Base-by-base conservation (phyloP, 2,888 invertebrate species). In the Altica lythri region DNA sequence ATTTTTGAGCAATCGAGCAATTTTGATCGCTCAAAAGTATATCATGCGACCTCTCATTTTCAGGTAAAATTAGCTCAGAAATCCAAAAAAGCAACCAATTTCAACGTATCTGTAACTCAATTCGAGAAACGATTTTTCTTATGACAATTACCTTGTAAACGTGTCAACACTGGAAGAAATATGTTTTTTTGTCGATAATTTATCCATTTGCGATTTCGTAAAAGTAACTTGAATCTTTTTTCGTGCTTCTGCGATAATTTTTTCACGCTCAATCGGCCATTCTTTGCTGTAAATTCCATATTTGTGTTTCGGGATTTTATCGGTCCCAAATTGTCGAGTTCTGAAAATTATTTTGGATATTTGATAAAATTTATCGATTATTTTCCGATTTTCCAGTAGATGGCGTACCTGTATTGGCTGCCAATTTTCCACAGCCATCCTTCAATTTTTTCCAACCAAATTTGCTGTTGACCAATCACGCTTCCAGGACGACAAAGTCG, bases 401-500 rank as follows among this genome's bases (percentile, higher is more conserved):
- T 40, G n/a, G 10, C 17, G 53, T 78, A 82, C 82, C 83, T 80
- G 73, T 80, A 83, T 64, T 80, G 66, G 66, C 78, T 79, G 12
- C 84, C 84, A 67, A 80, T 80, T 62, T 79, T 79, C 65, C 78
- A 75, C 46, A 84, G 71, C 72, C 71, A 74, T 22, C 59, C 63
- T 61, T 77, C 74, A 17, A 76, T 63, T 55, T 77, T 75, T 65
- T 81, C 79, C 18, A 89, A 74, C 81, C 85, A 89, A 61, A 86
- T 83, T 77, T 94, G 93, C 72, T 94, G 94, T 52, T 88, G 87
- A 9, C 92, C 92, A 68, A 93, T 92, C 25, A 94, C 89, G 22
- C 90, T 90, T 1, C 93, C 93, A 0, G 93, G 92, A 60, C 94
- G 81, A 73, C 92, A 92, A 56, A 94, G 86, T 63, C 94, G 80